phyloP scores from a whole-genome alignment of 35 echinoderm and acorn worm species.

The Patiria miniata region DNA sequence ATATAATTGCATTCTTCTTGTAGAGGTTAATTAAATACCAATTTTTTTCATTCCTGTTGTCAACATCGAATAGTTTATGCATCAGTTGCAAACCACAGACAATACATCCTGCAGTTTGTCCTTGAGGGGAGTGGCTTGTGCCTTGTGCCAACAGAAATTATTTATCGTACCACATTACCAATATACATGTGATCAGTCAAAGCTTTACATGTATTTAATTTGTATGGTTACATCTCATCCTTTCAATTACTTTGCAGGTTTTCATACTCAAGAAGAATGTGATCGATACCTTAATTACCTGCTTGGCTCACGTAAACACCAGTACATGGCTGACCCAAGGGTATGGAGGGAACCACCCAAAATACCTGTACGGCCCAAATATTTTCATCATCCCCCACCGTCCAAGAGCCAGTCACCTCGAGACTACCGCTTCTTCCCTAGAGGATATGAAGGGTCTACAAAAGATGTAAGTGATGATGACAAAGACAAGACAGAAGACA shows the following conservation, averaged over 20 bases:
- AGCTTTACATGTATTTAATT: no score
- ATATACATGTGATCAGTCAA: no score
- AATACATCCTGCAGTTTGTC: no score
- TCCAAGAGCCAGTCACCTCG: slow-evolving; percentile 34
- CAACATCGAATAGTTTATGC: no score
- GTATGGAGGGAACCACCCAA: slow-evolving; percentile 92
- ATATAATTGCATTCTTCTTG: no score
- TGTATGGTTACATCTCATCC: no score
- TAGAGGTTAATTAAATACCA: no score
- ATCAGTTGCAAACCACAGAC: no score
- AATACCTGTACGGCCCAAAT: slow-evolving; percentile 54
- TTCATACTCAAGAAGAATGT: slow-evolving; percentile 75
- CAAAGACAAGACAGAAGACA: background rate
- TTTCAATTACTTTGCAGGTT: slow-evolving; percentile 50
- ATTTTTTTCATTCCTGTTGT: no score
- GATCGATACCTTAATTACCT: slow-evolving; percentile 81
- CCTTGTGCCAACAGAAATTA: no score
- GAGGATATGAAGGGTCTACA: background rate
- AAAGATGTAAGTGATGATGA: background rate
- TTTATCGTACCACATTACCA: no score
- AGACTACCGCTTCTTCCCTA: slow-evolving; percentile 8
- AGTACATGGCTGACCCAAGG: slow-evolving; percentile 82
- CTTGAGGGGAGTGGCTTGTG: no score
- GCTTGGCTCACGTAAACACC: slow-evolving; percentile 51
- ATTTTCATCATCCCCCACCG: slow-evolving; percentile 25